Conservation (phyloP, 2,113 vertebrate species). For the Cynoglossus semilaevis region DNA sequence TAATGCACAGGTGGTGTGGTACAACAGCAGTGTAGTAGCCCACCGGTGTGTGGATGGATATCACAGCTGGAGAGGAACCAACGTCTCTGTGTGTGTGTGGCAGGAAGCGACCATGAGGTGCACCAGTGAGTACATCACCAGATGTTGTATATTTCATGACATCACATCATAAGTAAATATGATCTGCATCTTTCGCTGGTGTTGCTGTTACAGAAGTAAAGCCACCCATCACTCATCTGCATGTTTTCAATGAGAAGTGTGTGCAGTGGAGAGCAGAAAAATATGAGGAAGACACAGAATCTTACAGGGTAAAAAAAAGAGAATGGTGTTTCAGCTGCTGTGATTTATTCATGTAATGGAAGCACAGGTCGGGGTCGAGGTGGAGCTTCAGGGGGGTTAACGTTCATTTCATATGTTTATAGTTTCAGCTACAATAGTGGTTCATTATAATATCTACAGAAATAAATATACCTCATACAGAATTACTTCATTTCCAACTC, state of each 20-base stretch:
- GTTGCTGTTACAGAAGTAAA: conserved; percentile 58
- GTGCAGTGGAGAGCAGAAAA: conserved; percentile 82
- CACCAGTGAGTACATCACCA: conserved; percentile 57
- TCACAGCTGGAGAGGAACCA: conserved; percentile 69
- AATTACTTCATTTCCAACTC: no score
- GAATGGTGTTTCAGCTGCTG: no score
- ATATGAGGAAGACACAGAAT: conserved; percentile 58
- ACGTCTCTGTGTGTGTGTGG: conserved; percentile 72
- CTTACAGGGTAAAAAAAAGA: conserved; percentile 74
- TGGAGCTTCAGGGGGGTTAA: no score
- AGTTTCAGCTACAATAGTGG: no score
- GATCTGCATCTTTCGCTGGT: background rate
- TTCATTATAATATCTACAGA: no score
- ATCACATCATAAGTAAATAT: background rate
- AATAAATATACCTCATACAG: no score
- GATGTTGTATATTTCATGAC: background rate
- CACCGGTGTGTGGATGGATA: conserved; percentile 70
- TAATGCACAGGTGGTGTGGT: conserved; percentile 66
- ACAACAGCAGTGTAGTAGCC: conserved; percentile 64
- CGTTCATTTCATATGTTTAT: no score
- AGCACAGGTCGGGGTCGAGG: no score
- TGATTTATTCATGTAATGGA: no score
- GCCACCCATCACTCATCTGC: conserved; percentile 73
- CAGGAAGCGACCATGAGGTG: conserved; percentile 66
- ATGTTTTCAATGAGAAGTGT: conserved; percentile 73